These are phyloP conservation scores for Acipenser ruthenus DNA, from an alignment of 2,797 vertebrate genomes.

Conservation along the genomic window DNA sequence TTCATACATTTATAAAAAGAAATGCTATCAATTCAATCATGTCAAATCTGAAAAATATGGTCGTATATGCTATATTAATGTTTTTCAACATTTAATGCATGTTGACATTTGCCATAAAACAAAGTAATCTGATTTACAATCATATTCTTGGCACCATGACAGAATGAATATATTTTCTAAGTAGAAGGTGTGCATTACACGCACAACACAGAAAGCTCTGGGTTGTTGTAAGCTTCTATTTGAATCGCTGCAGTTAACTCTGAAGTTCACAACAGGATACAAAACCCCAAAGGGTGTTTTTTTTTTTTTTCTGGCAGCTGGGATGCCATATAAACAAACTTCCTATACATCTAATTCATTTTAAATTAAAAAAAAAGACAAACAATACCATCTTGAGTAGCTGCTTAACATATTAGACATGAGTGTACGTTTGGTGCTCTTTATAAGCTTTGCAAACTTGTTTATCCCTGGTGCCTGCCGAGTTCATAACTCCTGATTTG, in stretches of 20 bases:
- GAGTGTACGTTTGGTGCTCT: constrained; percentile 6
- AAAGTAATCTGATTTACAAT: too few species aligned
- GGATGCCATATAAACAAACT: constrained; percentile 27
- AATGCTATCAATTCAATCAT: too few species aligned
- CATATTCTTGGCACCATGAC: too few species aligned
- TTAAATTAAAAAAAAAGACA: constrained; percentile 19
- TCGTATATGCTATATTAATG: too few species aligned
- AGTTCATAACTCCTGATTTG: too few species aligned
- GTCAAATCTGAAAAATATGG: too few species aligned
- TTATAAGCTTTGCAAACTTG: constrained; percentile 7
- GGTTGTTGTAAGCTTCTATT: constrained; percentile 43
- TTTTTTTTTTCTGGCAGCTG: constrained; percentile 23
- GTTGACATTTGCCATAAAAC: too few species aligned
- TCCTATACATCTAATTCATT: constrained; percentile 15
- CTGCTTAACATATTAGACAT: constrained; percentile 5
- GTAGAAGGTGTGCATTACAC: too few species aligned
- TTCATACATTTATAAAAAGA: too few species aligned
- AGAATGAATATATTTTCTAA: too few species aligned
- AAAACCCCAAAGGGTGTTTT: constrained; percentile 28
- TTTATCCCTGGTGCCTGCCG: too few species aligned
- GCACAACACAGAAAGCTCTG: constrained; percentile 20
- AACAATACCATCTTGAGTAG: constrained; percentile 1
- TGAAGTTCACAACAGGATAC: constrained; percentile 38
- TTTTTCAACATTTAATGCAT: too few species aligned
- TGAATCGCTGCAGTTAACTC: constrained; percentile 47